Conservation (phyloP, 2,113 vertebrate species). For the Notothenia rossii region DNA sequence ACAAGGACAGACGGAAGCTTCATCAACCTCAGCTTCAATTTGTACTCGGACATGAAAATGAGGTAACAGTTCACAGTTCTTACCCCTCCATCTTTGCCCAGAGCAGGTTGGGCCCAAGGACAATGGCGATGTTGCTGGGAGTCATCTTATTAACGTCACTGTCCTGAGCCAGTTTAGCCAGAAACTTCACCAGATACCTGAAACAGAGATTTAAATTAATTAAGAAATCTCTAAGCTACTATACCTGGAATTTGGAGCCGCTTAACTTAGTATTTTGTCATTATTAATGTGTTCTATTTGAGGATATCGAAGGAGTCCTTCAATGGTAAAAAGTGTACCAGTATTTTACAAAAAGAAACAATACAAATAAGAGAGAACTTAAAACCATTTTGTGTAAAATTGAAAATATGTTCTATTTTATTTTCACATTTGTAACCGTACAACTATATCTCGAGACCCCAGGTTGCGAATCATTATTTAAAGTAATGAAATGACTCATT, state of each 20-base stretch:
- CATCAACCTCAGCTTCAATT: background rate
- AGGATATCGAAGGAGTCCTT: background rate
- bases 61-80: conserved; percentile 47
- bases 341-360: background rate
- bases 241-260: no score
- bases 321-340: background rate
- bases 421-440: background rate
- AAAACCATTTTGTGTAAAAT: background rate
- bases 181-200: conserved; percentile 98
- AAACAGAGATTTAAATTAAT: conserved; percentile 12
- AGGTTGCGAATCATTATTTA: background rate
- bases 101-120: conserved; percentile 95
- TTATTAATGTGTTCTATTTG: background rate
- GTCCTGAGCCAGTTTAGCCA: conserved; percentile 93
- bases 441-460: background rate
- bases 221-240: background rate
- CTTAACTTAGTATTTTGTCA: no score
- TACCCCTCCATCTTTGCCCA: conserved; percentile 97
- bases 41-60: background rate
- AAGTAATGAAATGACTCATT: background rate
- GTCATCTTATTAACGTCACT: conserved; percentile 98
- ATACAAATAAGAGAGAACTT: background rate
- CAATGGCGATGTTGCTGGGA: conserved; percentile 95
- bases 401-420: background rate
- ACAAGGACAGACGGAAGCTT: background rate